Evolutionary conservation across 2,888 invertebrate species (phyloP).

Genomic region (Caradrina kadenii): DNA sequence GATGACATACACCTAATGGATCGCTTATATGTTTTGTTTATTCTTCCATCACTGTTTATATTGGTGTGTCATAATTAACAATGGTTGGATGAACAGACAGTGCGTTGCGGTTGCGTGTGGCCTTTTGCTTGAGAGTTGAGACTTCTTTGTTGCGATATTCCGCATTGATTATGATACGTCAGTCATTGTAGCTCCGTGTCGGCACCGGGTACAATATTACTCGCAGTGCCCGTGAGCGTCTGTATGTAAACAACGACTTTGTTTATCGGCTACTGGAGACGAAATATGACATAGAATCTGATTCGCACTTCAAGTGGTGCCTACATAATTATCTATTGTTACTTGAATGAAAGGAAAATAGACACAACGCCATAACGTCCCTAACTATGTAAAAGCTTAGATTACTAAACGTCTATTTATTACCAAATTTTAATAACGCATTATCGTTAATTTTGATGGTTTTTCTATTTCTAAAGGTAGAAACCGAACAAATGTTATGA

Average conservation of each 20-base stretch:
- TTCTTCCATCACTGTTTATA: slow-evolving; percentile 55
- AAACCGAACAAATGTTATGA: slow-evolving; percentile 21
- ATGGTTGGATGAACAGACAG: slow-evolving; percentile 40
- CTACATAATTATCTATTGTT: slow-evolving; percentile 59
- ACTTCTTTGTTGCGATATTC: slow-evolving; percentile 62
- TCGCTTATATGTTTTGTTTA: slow-evolving; percentile 60
- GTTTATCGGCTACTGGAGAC: slow-evolving; percentile 71
- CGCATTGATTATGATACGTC: slow-evolving; percentile 49
- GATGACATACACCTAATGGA: slow-evolving; percentile 57
- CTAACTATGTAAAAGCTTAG: background rate
- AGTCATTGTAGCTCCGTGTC: slow-evolving; percentile 54
- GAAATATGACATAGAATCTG: slow-evolving; percentile 68
- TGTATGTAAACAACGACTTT: slow-evolving; percentile 80
- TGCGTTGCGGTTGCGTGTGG: slow-evolving; percentile 54
- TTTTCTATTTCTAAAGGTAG: slow-evolving; percentile 5
- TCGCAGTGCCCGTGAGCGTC: slow-evolving; percentile 52
- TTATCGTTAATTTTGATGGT: background rate
- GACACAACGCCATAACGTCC: background rate
- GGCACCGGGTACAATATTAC: slow-evolving; percentile 57
- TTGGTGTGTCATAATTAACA: slow-evolving; percentile 56
- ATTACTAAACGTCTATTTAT: background rate
- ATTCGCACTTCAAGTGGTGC: slow-evolving; percentile 64
- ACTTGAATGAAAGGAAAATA: slow-evolving; percentile 41
- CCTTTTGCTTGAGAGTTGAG: slow-evolving; percentile 30
- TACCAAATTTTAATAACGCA: background rate